Percentiles rank a stretch among this genome's conserved stretches.
Conservation (phyloP, 2,113 vertebrate genomes). For the Anolis sagrei region DNA sequence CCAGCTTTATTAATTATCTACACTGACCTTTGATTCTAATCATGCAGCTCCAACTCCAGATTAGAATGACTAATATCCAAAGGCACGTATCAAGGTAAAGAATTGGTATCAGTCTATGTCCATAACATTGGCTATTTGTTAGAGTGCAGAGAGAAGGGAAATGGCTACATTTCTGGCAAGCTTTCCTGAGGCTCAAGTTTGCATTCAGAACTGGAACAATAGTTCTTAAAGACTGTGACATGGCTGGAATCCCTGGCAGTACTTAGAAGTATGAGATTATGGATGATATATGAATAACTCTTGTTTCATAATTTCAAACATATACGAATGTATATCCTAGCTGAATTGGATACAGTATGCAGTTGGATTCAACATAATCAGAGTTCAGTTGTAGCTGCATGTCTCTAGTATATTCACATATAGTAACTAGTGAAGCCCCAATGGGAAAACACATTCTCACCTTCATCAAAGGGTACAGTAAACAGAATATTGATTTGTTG, state of each 20-base stretch:
- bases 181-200: not conserved
- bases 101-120: too few species aligned
- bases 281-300: not conserved
- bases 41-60: not conserved
- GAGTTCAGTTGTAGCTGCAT: not conserved
- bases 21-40: not conserved
- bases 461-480: too few species aligned
- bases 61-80: not conserved
- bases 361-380: not conserved
- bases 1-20: not conserved
- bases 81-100: not conserved
- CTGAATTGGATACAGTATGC: too few species aligned
- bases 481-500: too few species aligned
- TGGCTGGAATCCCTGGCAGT: not conserved
- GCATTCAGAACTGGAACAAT: not conserved
- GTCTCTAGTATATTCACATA: not conserved
- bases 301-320: not conserved
- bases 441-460: not conserved
- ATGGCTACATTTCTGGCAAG: not conserved
- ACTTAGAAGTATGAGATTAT: not conserved
- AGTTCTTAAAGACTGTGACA: not conserved
- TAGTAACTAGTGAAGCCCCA: not conserved
- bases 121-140: not conserved
- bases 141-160: not conserved
- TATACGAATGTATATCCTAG: not conserved